These are phyloP conservation scores for Tonatia bakeri DNA, from an alignment of 2,113 vertebrate genomes.

Conservation along the genomic window DNA sequence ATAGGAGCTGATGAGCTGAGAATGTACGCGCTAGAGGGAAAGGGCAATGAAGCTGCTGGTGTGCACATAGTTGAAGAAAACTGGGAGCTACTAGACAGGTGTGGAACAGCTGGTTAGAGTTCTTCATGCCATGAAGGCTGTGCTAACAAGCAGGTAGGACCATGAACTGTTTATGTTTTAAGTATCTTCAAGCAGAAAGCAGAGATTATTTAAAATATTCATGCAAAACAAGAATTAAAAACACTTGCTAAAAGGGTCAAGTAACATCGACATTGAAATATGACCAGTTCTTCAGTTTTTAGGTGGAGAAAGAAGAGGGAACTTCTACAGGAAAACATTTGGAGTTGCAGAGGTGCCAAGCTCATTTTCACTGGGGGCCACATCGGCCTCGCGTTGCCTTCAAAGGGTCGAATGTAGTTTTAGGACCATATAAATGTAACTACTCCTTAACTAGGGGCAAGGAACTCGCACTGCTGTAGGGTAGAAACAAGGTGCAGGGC, in stretches of 20 bases:
- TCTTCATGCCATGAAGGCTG: not conserved
- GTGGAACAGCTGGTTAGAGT: not conserved
- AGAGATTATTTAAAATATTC: constrained; percentile 5
- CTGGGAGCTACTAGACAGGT: not conserved
- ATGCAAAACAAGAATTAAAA: not conserved
- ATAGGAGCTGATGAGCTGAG: not conserved
- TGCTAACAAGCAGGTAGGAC: not conserved
- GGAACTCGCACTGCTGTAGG: too few relatives aligned
- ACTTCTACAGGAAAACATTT: not conserved
- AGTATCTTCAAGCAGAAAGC: not conserved
- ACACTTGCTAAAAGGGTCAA: not conserved
- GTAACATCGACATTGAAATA: not conserved
- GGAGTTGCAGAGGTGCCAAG: too few relatives aligned
- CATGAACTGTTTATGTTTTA: not conserved
- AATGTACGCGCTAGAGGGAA: not conserved
- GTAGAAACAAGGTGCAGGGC: too few relatives aligned
- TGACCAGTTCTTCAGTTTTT: not conserved
- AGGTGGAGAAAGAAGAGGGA: not conserved
- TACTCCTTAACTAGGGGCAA: too few relatives aligned
- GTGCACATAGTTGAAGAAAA: not conserved
- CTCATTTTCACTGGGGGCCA: too few relatives aligned
- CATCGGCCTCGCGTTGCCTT: too few relatives aligned
- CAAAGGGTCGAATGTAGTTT: too few relatives aligned
- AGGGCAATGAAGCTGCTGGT: not conserved
- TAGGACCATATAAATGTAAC: too few relatives aligned